These are phyloP conservation scores for Hydrocynus forskahlii DNA, from an alignment of 2,797 vertebrate genomes.

Conservation along the genomic window DNA sequence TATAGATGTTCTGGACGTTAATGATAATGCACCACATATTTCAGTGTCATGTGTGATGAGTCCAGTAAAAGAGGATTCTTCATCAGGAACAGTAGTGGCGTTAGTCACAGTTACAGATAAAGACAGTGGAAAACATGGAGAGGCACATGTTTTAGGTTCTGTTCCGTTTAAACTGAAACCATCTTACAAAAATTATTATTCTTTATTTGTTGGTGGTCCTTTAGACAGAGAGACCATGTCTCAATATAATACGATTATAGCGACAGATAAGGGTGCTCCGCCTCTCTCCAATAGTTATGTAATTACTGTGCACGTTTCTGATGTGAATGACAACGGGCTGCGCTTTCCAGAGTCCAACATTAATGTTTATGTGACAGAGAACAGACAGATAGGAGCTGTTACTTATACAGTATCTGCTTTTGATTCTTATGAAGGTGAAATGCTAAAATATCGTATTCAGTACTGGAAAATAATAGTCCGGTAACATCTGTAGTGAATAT, in stretches of 20 bases:
- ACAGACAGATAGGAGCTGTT: conserved; percentile 67
- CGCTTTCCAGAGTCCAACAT: conserved; percentile 41
- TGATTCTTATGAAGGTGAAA: conserved; percentile 84
- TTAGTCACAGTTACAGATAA: conserved; percentile 12
- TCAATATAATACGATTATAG: conserved; percentile 72
- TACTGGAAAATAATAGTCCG: conserved; percentile 55
- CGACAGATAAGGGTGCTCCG: conserved; percentile 77
- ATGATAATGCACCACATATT: neutral
- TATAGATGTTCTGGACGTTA: neutral
- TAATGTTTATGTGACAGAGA: conserved; percentile 59
- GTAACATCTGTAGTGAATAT: conserved; percentile 62
- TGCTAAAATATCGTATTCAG: conserved; percentile 81
- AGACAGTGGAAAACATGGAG: conserved; percentile 48
- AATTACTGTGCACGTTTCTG: conserved; percentile 73
- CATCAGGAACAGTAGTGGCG: neutral
- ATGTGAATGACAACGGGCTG: conserved; percentile 70
- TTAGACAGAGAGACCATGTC: conserved; percentile 65
- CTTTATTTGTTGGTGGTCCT: conserved; percentile 61
- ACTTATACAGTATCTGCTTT: conserved; percentile 79
- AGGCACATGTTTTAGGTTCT: conserved; percentile 61
- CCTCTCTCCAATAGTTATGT: conserved; percentile 49
- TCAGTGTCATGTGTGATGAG: neutral
- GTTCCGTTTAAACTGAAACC: conserved; percentile 38
- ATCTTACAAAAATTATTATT: conserved; percentile 73
- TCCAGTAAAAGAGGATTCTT: neutral